Evolutionary conservation across 2,113 vertebrate species (phyloP).

Genomic region (Suricata suricatta): DNA sequence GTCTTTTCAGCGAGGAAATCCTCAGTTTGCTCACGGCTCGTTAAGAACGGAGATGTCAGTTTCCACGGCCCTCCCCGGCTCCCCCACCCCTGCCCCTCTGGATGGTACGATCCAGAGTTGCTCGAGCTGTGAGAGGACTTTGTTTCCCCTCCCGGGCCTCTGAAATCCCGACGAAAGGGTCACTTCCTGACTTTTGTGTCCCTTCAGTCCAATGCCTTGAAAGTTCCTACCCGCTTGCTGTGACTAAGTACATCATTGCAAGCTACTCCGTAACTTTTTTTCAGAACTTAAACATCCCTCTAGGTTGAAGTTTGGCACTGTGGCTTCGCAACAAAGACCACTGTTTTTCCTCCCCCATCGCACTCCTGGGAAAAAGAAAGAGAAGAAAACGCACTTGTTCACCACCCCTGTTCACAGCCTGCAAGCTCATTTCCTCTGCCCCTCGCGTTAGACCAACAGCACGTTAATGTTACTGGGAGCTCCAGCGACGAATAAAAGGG

Average conservation of each 20-base stretch:
- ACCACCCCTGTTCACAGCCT: neutral
- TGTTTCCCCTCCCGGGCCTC: conserved; percentile 85
- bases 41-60: conserved; percentile 37
- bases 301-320: conserved; percentile 53
- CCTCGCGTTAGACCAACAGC: neutral
- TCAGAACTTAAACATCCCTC: conserved; percentile 43
- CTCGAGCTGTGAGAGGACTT: conserved; percentile 89
- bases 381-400: neutral
- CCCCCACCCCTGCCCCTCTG: conserved; percentile 51
- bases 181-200: conserved; percentile 90
- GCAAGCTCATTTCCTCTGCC: neutral
- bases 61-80: neutral
- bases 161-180: conserved; percentile 85
- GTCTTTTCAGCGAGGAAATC: neutral
- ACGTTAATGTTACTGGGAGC: neutral
- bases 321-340: conserved; percentile 56
- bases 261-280: conserved; percentile 55
- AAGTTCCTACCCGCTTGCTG: conserved; percentile 71
- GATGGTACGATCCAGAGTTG: conserved; percentile 86
- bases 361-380: neutral
- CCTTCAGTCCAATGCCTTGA: conserved; percentile 74
- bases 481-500: neutral
- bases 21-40: neutral
- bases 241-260: conserved; percentile 68
- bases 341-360: neutral